Evolutionary conservation across 2,113 vertebrate genomes (phyloP).

Genomic region (Sminthopsis crassicaudata): DNA sequence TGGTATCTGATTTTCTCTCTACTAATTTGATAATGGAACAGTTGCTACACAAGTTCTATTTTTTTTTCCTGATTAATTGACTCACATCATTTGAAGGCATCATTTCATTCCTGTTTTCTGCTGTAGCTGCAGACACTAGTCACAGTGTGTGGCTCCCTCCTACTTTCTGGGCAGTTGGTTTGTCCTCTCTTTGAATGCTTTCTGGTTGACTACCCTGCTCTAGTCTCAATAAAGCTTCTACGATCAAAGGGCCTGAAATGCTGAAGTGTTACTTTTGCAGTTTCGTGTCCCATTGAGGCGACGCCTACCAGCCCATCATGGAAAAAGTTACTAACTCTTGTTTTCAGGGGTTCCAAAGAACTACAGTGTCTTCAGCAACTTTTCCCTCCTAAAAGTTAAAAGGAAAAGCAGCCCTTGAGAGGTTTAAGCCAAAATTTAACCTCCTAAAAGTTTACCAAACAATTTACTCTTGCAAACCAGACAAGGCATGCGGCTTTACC

Average conservation of each 20-base stretch:
- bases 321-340: background rate
- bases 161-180: background rate
- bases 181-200: constrained; percentile 32
- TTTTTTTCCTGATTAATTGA: background rate
- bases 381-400: constrained; percentile 46
- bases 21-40: constrained; percentile 25
- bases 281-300: background rate
- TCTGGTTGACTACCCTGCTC: constrained; percentile 2
- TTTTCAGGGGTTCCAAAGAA: constrained; percentile 10
- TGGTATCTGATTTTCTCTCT: background rate
- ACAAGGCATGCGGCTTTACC: background rate
- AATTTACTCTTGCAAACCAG: constrained; percentile 21
- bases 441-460: constrained; percentile 41
- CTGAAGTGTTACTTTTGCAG: constrained; percentile 12
- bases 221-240: constrained; percentile 33
- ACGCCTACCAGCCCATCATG: constrained; percentile 11
- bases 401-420: constrained; percentile 37
- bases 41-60: background rate
- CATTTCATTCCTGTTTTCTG: constrained; percentile 12
- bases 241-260: constrained; percentile 20
- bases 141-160: background rate
- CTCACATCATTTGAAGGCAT: background rate
- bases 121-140: background rate
- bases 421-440: constrained; percentile 45
- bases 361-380: constrained; percentile 32